These are phyloP conservation scores for Gasterosteus aculeatus DNA, from an alignment of 2,113 vertebrate species.

Conservation along the genomic window DNA sequence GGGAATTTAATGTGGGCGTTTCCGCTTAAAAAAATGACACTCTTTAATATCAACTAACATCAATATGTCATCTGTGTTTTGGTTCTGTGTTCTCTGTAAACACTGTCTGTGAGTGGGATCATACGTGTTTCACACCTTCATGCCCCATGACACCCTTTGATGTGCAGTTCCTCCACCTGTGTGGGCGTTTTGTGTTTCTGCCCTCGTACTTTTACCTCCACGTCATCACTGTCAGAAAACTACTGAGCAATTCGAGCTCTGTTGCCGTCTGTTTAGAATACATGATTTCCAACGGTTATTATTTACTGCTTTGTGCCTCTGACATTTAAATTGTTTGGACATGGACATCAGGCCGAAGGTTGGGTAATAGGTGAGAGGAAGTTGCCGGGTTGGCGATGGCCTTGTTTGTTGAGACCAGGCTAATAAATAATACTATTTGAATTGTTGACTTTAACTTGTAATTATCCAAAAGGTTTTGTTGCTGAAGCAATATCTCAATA, in stretches of 20 bases:
- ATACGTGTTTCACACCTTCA: slow-evolving; percentile 34
- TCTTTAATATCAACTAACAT: slow-evolving; percentile 36
- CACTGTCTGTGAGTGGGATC: slow-evolving; percentile 49
- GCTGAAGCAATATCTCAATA: slow-evolving; percentile 5
- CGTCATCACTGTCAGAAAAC: slow-evolving; percentile 39
- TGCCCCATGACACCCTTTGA: slow-evolving; percentile 35
- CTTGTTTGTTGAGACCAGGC: slow-evolving; percentile 30
- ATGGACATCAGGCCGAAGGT: not conserved
- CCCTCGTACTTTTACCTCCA: not conserved
- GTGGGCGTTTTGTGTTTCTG: slow-evolving; percentile 50
- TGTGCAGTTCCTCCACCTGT: slow-evolving; percentile 45
- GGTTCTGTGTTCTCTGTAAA: slow-evolving; percentile 45
- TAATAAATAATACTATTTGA: slow-evolving; percentile 36
- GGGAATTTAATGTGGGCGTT: slow-evolving; percentile 12
- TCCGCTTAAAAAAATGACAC: slow-evolving; percentile 14
- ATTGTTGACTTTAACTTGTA: slow-evolving; percentile 34
- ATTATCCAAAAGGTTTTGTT: slow-evolving; percentile 36
- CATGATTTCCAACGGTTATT: slow-evolving; percentile 25
- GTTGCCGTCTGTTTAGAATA: slow-evolving; percentile 17
- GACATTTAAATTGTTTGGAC: slow-evolving; percentile 51
- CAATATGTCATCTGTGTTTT: slow-evolving; percentile 57
- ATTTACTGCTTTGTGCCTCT: slow-evolving; percentile 43
- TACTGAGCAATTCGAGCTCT: slow-evolving; percentile 27
- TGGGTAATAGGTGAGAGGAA: slow-evolving; percentile 9
- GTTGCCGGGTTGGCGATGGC: not conserved